These are phyloP conservation scores for Apodemia duryi DNA, from an alignment of 2,888 invertebrate genomes.

Conservation along the genomic window DNA sequence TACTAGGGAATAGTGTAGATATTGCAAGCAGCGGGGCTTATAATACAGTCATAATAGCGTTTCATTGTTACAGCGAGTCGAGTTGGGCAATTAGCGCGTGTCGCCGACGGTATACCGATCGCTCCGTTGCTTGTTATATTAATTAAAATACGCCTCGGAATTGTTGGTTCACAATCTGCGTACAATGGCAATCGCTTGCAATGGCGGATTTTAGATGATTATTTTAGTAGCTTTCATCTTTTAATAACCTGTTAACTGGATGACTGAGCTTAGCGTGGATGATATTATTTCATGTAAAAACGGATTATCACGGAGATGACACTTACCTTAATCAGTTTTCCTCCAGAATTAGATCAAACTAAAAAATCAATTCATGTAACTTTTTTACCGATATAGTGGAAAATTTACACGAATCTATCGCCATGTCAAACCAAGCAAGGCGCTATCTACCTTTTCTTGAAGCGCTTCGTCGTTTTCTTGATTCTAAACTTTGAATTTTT, in stretches of 20 bases:
- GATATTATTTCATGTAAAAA: no score
- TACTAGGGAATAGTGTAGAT: constrained; percentile 12
- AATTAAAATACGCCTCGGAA: constrained; percentile 24
- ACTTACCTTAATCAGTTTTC: no score
- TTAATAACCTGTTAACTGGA: neutral
- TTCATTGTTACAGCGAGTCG: constrained; percentile 19
- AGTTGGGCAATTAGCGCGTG: constrained; percentile 20
- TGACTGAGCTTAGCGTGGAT: no score
- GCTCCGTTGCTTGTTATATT: constrained; percentile 21
- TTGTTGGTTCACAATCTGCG: constrained; percentile 16
- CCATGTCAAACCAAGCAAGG: no score
- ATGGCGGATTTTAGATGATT: constrained; percentile 10
- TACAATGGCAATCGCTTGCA: constrained; percentile 8
- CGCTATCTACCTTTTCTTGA: no score
- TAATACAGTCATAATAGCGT: constrained; percentile 17
- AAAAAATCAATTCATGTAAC: no score
- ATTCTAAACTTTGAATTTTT: no score
- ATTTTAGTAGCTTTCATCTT: constrained; percentile 4
- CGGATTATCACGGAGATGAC: no score
- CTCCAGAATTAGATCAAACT: no score
- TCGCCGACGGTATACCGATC: constrained; percentile 20
- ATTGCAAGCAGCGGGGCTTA: constrained; percentile 16
- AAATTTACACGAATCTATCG: no score
- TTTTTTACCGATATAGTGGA: no score
- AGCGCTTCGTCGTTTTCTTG: no score